Percentiles rank a stretch among this genome's conserved stretches.
These are phyloP conservation scores for Cephalotes varians DNA, from an alignment of 2,888 invertebrate genomes.

Conservation along the genomic window DNA sequence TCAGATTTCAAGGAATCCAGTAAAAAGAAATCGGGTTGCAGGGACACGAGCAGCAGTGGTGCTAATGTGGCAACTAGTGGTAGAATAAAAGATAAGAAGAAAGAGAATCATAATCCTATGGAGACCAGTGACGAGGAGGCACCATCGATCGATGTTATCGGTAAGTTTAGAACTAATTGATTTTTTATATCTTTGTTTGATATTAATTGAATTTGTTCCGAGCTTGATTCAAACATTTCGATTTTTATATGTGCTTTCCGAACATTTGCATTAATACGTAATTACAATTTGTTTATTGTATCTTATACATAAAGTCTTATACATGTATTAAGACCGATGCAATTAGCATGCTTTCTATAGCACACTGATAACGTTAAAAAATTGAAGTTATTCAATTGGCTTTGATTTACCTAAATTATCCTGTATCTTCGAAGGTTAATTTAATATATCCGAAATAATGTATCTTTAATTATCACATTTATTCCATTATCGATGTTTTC, in stretches of 20 bases:
- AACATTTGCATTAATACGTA: background rate
- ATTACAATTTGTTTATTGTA: background rate
- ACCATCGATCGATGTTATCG: slow-evolving; percentile 81
- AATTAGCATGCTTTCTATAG: no score
- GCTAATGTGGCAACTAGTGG: slow-evolving; percentile 73
- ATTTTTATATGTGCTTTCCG: background rate
- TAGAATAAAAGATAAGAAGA: slow-evolving; percentile 84
- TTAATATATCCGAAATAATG: slow-evolving; percentile 18
- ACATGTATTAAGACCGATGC: no score
- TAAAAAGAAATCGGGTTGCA: slow-evolving; percentile 77
- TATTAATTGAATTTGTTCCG: background rate
- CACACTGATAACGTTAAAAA: slow-evolving; percentile 2
- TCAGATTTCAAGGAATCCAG: slow-evolving; percentile 79
- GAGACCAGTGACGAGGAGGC: slow-evolving; percentile 88
- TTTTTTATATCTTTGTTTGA: background rate
- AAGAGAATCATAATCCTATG: slow-evolving; percentile 86
- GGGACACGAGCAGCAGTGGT: slow-evolving; percentile 62
- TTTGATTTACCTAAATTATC: slow-evolving; percentile 22
- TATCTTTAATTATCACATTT: slow-evolving; percentile 29
- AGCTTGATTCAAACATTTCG: background rate
- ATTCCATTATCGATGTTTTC: slow-evolving; percentile 9
- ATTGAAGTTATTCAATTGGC: background rate
- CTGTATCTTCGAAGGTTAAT: slow-evolving; percentile 13
- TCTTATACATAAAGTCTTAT: background rate
- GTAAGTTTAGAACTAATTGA: slow-evolving; percentile 75